Evolutionary conservation across 2,888 invertebrate genomes (phyloP), one percentile per base, ranked within the genome.

Genomic region (Cheiracanthium punctorium): DNA sequence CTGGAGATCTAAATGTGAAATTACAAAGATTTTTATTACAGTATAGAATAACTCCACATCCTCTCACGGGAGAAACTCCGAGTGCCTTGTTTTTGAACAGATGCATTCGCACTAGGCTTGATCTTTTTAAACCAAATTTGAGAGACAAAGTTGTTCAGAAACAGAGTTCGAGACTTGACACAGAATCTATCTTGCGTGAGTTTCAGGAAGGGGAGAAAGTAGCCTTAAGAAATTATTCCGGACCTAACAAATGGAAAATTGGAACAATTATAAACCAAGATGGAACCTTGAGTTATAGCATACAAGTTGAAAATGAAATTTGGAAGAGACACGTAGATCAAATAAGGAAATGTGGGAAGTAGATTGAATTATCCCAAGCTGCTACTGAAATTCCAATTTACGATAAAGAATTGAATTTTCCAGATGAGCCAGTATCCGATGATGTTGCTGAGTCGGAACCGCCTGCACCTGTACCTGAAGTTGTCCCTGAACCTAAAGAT

Each of bases 201-300:
- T 75, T 75, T 75, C 75, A 75, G 75, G 75, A 75, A 75, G 75
- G 75, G 75, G 75, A 75, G 65, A 75, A 75, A 75, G 75, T 75
- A 75, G 64, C 64, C 75, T 33, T 75, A 75, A 75, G 75, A 75
- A 75, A 75, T 75, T 75, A 75, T 75, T 75, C 65, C 75, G 75
- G 65, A 64, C 64, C 29, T 64, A 64, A 64, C 64, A 64, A 64
- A 74, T 74, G 74, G 74, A 64, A 74, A 74, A 64, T 74, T 74
- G 74, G 74, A 74, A 74, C 74, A 74, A 74, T 74, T 74, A 64
- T 74, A 64, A 74, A 74, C 74, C 32, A n/a, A 48, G 48, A 48
- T 48, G 48, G 64, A 64, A 64, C 73, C 17, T 71, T 71, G 71
- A 74, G 74, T 74, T 74, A 58, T 73, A 58, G 52, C 73, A 73